Evolutionary conservation across 30 jellyfish, hydroid and myxozoan genomes (phyloP).

Genomic region (Mastigias papua): DNA sequence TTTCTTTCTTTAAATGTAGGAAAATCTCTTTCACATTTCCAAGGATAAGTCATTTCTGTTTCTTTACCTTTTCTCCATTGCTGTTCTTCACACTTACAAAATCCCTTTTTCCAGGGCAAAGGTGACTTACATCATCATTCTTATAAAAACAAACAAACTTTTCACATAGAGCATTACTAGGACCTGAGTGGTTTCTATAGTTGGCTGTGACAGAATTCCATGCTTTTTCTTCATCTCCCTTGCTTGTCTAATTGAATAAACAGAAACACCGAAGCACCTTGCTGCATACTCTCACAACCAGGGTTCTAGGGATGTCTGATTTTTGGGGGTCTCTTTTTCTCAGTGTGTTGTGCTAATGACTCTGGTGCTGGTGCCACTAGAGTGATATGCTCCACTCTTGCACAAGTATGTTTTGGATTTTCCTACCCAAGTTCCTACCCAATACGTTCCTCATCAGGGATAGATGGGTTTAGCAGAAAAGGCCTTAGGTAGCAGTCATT

Average conservation of each 20-base stretch:
- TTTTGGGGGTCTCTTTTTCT: constrained; percentile 12
- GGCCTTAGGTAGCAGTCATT: neutral
- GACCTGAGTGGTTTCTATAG: neutral
- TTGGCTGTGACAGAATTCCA: constrained; percentile 5
- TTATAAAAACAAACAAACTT: neutral
- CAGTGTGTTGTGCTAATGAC: neutral
- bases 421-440: constrained; percentile 26
- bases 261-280: neutral
- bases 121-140: neutral
- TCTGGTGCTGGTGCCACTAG: neutral
- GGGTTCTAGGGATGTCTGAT: constrained; percentile 23
- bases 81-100: constrained; percentile 7
- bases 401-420: neutral
- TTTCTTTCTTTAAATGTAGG: neutral
- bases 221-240: neutral
- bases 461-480: constrained; percentile 30
- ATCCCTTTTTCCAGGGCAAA: constrained; percentile 15
- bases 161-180: neutral
- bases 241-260: neutral
- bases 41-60: neutral
- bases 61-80: constrained; percentile 12
- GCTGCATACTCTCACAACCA: constrained; percentile 1
- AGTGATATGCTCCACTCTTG: constrained; percentile 23
- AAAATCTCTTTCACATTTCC: neutral
- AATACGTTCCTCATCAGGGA: constrained; percentile 42